Conservation (phyloP, 2,797 vertebrate genomes). For the Arremon aurantiirostris region DNA sequence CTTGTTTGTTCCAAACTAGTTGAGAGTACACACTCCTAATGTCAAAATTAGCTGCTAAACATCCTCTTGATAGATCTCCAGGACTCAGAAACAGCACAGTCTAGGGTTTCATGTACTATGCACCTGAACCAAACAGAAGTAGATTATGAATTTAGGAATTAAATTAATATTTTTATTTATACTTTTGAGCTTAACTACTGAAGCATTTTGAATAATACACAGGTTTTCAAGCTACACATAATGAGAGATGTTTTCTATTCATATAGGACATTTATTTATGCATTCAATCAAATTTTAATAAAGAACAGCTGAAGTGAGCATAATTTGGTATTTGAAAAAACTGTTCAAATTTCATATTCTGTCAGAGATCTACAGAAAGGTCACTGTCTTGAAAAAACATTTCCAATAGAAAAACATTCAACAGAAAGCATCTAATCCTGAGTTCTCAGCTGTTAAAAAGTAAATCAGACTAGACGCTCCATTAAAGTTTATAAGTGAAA, state of each 20-base stretch:
- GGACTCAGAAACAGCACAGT: background rate
- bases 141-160: background rate
- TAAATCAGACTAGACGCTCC: slow-evolving; percentile 9
- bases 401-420: background rate
- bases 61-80: background rate
- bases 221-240: background rate
- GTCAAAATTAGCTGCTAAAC: background rate
- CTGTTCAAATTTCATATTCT: background rate
- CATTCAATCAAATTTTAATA: background rate
- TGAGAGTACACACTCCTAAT: background rate
- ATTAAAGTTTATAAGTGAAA: background rate
- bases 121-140: background rate
- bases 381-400: background rate
- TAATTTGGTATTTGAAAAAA: background rate
- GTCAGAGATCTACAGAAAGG: background rate
- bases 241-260: background rate
- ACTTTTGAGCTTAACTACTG: background rate
- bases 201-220: background rate
- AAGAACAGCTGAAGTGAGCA: background rate
- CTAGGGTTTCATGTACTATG: background rate
- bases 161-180: background rate
- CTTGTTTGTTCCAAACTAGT: accelerated
- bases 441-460: background rate
- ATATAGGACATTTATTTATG: background rate
- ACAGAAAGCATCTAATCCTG: background rate